Conservation (phyloP, 2,113 vertebrate species). For the Saiga tatarica region DNA sequence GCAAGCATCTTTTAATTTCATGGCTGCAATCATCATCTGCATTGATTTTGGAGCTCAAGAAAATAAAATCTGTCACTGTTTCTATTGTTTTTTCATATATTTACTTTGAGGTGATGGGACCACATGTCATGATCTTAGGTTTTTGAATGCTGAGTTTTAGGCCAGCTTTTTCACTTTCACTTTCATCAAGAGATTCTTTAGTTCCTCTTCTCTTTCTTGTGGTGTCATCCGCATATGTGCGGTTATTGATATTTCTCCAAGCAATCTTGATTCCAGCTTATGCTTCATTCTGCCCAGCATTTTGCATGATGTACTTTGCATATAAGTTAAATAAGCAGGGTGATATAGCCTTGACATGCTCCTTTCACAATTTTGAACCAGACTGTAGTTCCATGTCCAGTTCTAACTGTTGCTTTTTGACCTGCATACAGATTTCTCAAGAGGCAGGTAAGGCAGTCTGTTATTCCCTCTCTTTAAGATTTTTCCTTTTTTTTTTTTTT, state of each 20-base stretch:
- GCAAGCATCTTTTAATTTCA: background rate
- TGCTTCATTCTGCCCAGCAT: background rate
- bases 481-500: accelerated
- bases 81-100: background rate
- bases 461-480: background rate
- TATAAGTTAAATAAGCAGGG: background rate
- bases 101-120: background rate
- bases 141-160: background rate
- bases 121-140: background rate
- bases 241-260: background rate
- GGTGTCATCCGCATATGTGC: background rate
- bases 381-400: background rate
- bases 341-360: background rate
- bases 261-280: background rate
- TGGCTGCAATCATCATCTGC: background rate
- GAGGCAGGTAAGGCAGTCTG: background rate
- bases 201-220: background rate
- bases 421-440: background rate
- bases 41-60: background rate
- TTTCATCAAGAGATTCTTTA: background rate
- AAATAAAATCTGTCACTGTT: background rate
- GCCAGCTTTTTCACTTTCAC: background rate
- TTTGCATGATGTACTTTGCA: background rate
- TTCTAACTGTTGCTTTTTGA: background rate
- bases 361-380: background rate